Percentiles rank a stretch among this genome's conserved stretches.
Conservation (phyloP, 2,797 vertebrate species). For the Linurgus olivaceus region DNA sequence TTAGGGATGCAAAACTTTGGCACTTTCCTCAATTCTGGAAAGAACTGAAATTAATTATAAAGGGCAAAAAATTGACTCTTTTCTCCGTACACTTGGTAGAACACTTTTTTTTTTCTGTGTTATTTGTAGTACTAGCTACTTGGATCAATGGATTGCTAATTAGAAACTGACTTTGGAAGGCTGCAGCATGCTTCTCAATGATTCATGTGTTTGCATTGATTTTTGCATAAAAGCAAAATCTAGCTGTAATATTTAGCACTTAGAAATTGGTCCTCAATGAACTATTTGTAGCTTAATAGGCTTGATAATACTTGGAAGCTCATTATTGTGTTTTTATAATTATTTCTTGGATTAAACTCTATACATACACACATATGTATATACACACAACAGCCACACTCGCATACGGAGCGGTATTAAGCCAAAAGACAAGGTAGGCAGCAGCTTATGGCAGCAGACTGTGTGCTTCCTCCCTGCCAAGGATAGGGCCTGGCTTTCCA, state of each 20-base stretch:
- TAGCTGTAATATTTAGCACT: slow-evolving; percentile 73
- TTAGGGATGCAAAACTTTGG: neutral
- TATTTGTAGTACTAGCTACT: slow-evolving; percentile 60
- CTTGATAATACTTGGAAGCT: slow-evolving; percentile 74
- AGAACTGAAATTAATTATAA: slow-evolving; percentile 39
- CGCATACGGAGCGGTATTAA: slow-evolving; percentile 42
- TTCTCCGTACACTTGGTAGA: neutral
- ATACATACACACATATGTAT: slow-evolving; percentile 52
- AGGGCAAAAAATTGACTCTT: slow-evolving; percentile 36
- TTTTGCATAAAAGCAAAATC: slow-evolving; percentile 75
- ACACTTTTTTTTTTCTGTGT: neutral
- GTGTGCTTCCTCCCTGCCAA: slow-evolving; percentile 3
- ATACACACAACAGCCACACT: slow-evolving; percentile 30
- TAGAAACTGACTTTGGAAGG: slow-evolving; percentile 72
- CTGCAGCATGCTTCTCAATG: slow-evolving; percentile 61
- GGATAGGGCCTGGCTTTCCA: neutral
- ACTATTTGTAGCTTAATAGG: slow-evolving; percentile 74
- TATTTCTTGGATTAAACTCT: slow-evolving; percentile 65
- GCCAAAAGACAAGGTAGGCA: slow-evolving; percentile 59
- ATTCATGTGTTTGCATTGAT: slow-evolving; percentile 78
- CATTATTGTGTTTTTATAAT: slow-evolving; percentile 72
- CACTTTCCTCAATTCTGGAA: neutral
- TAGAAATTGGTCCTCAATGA: slow-evolving; percentile 78
- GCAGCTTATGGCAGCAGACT: slow-evolving; percentile 55
- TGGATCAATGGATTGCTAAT: slow-evolving; percentile 74